Conservation (phyloP, 2,888 invertebrate genomes). For the Archaeoteleia sp. region DNA sequence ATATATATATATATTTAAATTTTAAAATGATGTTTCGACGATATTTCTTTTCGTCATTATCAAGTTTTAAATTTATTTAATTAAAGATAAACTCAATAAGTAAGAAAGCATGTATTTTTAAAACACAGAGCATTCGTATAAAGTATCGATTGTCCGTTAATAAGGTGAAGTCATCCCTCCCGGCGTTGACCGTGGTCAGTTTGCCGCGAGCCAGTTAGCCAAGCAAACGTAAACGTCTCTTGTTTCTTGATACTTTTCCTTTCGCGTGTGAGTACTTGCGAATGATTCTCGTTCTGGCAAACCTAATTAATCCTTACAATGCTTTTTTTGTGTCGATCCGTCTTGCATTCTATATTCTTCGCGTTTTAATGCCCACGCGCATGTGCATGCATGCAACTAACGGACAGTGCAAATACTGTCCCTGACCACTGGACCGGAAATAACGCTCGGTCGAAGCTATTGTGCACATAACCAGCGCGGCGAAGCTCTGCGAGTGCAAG, state of each 20-base stretch:
- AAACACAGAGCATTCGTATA: constrained; percentile 46
- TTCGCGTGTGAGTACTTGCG: background rate
- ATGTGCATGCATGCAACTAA: constrained; percentile 20
- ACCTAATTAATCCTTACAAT: constrained; percentile 1
- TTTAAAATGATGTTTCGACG: no score
- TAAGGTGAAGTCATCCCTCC: constrained; percentile 31
- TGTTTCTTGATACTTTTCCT: background rate
- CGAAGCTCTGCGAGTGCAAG: constrained; percentile 16
- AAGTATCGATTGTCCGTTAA: constrained; percentile 57
- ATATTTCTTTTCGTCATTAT: no score
- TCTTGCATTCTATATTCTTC: constrained; percentile 16
- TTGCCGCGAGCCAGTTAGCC: constrained; percentile 37
- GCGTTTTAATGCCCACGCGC: constrained; percentile 13
- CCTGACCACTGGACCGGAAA: constrained; percentile 62
- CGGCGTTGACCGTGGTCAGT: constrained; percentile 55
- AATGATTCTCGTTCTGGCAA: no score
- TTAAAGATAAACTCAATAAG: no score
- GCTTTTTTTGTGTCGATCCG: constrained; percentile 4
- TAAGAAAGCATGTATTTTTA: no score
- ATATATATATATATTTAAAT: no score
- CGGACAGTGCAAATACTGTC: constrained; percentile 56
- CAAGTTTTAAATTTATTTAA: no score
- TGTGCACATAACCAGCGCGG: constrained; percentile 50
- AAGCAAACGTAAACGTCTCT: constrained; percentile 2
- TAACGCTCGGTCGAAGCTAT: constrained; percentile 59